Conservation (phyloP, 2,888 invertebrate genomes). For the Gortyna flavago region DNA sequence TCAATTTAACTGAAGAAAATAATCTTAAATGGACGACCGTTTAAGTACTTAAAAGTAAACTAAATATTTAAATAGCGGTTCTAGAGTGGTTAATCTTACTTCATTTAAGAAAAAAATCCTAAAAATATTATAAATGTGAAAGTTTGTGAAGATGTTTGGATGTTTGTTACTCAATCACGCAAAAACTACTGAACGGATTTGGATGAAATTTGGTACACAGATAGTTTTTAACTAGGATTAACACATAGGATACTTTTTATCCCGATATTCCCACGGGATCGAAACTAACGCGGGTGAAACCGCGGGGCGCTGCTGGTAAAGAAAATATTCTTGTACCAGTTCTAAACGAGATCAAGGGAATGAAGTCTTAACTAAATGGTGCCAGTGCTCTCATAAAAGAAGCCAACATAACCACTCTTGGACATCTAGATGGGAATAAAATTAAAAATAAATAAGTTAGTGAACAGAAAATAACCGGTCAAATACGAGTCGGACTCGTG, state of each 20-base stretch:
- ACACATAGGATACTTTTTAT: too few relatives aligned
- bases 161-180: too few relatives aligned
- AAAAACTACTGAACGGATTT: too few relatives aligned
- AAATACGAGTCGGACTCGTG: too few relatives aligned
- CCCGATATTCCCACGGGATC: too few relatives aligned
- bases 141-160: too few relatives aligned
- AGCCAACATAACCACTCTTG: neutral
- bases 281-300: too few relatives aligned
- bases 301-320: too few relatives aligned
- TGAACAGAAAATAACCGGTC: neutral
- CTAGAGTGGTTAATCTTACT: constrained; percentile 41
- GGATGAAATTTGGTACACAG: too few relatives aligned
- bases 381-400: neutral
- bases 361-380: constrained; percentile 10
- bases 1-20: constrained; percentile 18
- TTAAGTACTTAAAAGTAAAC: constrained; percentile 39
- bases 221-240: too few relatives aligned
- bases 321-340: constrained; percentile 3
- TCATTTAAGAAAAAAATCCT: constrained; percentile 15
- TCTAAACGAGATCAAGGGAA: constrained; percentile 28
- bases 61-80: constrained; percentile 45
- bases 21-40: constrained; percentile 4
- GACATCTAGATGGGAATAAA: neutral
- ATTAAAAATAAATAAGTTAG: neutral
- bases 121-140: too few relatives aligned